A percentile compares a stretch with the other conserved stretches of the same genome.
These are phyloP conservation scores for Melolontha melolontha DNA, from an alignment of 2,888 invertebrate species.

Conservation along the genomic window DNA sequence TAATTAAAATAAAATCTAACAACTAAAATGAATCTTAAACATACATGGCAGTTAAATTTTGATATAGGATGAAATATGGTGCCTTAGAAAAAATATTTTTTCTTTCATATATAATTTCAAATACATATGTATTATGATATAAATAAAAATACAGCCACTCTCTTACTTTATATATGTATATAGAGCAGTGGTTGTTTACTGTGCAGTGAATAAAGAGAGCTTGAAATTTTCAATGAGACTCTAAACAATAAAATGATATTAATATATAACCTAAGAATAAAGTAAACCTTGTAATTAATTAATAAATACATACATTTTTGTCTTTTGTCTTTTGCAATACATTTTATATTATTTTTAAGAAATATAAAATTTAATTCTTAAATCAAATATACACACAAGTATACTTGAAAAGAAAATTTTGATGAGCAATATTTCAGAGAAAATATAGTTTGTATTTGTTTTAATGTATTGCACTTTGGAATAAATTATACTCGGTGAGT, in stretches of 20 bases:
- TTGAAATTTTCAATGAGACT: conserved; percentile 43
- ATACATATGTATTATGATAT: not conserved
- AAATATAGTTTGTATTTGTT: not conserved
- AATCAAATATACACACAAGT: conserved; percentile 29
- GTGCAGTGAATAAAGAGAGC: conserved; percentile 43
- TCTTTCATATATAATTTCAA: conserved; percentile 13
- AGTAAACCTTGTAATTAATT: conserved; percentile 8
- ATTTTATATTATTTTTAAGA: conserved; percentile 2
- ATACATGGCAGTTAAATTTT: conserved; percentile 35
- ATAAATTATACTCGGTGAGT: too few species aligned
- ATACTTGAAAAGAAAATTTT: conserved; percentile 30
- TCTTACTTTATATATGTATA: not conserved
- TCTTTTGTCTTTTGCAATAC: conserved; percentile 35
- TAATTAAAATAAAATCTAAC: conserved; percentile 31
- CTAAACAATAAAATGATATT: conserved; percentile 22
- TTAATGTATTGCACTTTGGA: not conserved
- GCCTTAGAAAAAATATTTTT: conserved; percentile 12
- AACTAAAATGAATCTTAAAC: conserved; percentile 35
- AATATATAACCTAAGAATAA: conserved; percentile 21
- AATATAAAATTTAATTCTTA: conserved; percentile 1
- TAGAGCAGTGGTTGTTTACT: conserved; percentile 2
- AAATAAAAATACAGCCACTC: not conserved
- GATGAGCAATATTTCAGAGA: conserved; percentile 12
- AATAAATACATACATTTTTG: conserved; percentile 22
- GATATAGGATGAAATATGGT: conserved; percentile 18